These are phyloP conservation scores for Hydropotes inermis DNA, from an alignment of 2,113 vertebrate genomes.

Conservation along the genomic window DNA sequence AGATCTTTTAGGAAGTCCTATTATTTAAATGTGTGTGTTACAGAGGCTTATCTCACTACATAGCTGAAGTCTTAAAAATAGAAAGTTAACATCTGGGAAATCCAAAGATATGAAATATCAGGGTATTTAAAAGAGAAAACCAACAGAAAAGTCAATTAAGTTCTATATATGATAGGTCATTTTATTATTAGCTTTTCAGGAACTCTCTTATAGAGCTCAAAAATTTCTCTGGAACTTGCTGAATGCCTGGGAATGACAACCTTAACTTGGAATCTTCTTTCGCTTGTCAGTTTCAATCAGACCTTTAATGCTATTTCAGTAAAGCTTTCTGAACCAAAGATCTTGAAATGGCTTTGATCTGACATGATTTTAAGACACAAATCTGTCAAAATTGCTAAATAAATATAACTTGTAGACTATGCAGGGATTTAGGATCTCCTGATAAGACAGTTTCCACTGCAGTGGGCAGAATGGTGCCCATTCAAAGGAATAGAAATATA, in stretches of 20 bases:
- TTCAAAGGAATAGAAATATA: background rate
- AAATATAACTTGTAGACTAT: slow-evolving; percentile 20
- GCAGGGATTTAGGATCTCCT: background rate
- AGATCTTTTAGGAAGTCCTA: background rate
- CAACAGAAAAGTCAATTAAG: background rate
- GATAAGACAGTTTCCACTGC: slow-evolving; percentile 3
- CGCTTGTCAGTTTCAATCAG: slow-evolving; percentile 44
- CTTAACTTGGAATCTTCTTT: slow-evolving; percentile 27
- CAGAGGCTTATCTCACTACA: background rate
- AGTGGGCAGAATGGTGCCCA: background rate
- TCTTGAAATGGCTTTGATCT: slow-evolving; percentile 53
- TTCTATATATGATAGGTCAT: background rate
- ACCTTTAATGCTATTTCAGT: slow-evolving; percentile 14
- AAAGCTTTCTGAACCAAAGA: slow-evolving; percentile 35
- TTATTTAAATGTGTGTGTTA: background rate
- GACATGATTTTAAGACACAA: slow-evolving; percentile 42
- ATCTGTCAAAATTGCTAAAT: slow-evolving; percentile 41
- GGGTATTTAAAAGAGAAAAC: background rate
- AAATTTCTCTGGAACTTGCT: background rate
- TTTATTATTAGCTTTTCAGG: slow-evolving; percentile 24
- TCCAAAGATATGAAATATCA: background rate
- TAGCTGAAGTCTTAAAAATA: background rate
- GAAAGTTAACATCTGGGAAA: background rate
- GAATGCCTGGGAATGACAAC: background rate
- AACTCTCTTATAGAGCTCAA: slow-evolving; percentile 5